Evolutionary conservation across 2,113 vertebrate genomes (phyloP), one percentile per base, ranked within the genome.

Genomic region (Callopanchax toddi): DNA sequence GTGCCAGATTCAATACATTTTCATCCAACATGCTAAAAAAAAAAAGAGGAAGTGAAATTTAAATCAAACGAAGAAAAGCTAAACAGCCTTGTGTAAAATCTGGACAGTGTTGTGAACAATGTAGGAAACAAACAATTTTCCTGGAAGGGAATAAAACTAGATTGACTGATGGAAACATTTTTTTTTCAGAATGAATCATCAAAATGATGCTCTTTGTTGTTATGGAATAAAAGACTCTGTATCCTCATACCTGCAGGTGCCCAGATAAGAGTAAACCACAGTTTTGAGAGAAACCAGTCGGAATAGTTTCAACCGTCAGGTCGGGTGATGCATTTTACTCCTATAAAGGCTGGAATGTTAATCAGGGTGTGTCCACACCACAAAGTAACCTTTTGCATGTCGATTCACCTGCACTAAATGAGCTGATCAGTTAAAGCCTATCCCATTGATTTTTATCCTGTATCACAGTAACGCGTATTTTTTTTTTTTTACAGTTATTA

Each of bases 221-320:
- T 65, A 15, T 1, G 25, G n/a, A 57, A 55, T 12, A 22, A 16
- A 16, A 23, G 5, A 3, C 0, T n/a, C 0, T 0, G 39, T 12
- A 68, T 87, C 82, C 74, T 83, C 85, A 87, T 81, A 67, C 65
- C 65, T 62, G 7, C 3, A 7, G 15, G 10, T 55, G 4, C 2
- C 15, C 3, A 4, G 40, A 79, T 50, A 43, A 60, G n/a, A 60
- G 23, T 0, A 1, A 10, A 5, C 13, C 67, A 42, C 0, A 45
- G 49, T 58, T 63, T 37, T 13, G 5, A 54, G 13, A 17, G 17
- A 15, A 1, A 17, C 5, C 4, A 12, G 8, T 21, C 10, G 25
- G 29, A 71, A 43, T 54, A 18, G 22, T 11, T 46, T 39, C 25
- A 51, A 20, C 42, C 37, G 46, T 50, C 22, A 21, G 15, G 16